Evolutionary conservation across 2,113 vertebrate species (phyloP).

Genomic region (Tricholaema leucomelas): DNA sequence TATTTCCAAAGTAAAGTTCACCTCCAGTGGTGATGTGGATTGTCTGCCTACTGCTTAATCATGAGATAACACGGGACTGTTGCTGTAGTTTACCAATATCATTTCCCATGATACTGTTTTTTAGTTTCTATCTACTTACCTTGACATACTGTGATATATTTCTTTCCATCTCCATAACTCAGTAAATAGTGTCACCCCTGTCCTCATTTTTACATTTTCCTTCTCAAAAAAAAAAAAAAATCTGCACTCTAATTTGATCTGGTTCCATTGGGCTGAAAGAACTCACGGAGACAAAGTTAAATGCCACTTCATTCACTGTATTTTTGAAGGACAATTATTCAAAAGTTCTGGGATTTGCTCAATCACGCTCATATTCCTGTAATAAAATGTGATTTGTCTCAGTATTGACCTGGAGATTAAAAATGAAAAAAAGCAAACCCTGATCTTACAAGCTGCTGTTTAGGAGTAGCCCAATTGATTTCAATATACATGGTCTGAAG

Average conservation of each 20-base stretch:
- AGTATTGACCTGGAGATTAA: not conserved
- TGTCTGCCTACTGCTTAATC: not conserved
- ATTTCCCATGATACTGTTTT: not conserved
- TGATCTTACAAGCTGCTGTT: not conserved
- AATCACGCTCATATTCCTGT: not conserved
- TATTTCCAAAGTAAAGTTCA: slow-evolving; percentile 45
- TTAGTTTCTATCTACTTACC: not conserved
- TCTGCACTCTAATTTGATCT: not conserved
- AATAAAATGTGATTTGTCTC: slow-evolving; percentile 30
- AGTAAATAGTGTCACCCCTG: not conserved
- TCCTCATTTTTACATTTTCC: not conserved
- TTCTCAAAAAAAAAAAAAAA: not conserved
- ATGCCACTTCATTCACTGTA: not conserved
- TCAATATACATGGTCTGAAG: not conserved
- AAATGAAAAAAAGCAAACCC: not conserved
- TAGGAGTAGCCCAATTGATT: not conserved
- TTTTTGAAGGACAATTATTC: slow-evolving; percentile 1
- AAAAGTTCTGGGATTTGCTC: slow-evolving; percentile 11
- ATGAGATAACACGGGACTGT: not conserved
- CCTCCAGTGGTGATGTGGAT: not conserved
- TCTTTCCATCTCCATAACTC: not conserved
- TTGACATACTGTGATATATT: not conserved
- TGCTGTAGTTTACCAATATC: not conserved
- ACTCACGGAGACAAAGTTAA: slow-evolving; percentile 3
- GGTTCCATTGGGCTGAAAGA: not conserved